These are phyloP conservation scores for Drosophila limbata DNA, from an alignment of 2,888 invertebrate species.

Conservation along the genomic window DNA sequence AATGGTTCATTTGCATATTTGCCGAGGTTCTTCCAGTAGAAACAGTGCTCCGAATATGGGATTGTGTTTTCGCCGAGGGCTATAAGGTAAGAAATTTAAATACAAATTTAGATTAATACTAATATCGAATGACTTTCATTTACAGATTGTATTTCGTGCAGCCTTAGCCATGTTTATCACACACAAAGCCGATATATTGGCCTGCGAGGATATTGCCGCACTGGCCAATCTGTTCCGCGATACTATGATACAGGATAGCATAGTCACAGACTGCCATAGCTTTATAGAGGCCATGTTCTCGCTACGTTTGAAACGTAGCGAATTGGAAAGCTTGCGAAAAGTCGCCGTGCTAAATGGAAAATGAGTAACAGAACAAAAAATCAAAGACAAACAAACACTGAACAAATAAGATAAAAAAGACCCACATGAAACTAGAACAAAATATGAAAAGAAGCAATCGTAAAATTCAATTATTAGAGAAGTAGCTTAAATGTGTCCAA, in stretches of 20 bases:
- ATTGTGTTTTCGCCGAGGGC: conserved; percentile 97
- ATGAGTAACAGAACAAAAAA: conserved; percentile 39
- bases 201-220: conserved; percentile 92
- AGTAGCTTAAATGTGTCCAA: conserved; percentile 68
- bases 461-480: conserved; percentile 77
- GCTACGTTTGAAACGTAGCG: conserved; percentile 88
- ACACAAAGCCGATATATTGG: conserved; percentile 90
- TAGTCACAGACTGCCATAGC: conserved; percentile 93
- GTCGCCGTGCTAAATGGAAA: conserved; percentile 77
- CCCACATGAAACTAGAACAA: conserved; percentile 44
- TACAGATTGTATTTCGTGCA: conserved; percentile 92
- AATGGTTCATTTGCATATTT: conserved; percentile 98
- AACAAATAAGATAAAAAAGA: conserved; percentile 36
- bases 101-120: neutral
- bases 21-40: conserved; percentile 97
- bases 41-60: conserved; percentile 98
- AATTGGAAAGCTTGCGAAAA: conserved; percentile 83
- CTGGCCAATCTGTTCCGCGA: conserved; percentile 92
- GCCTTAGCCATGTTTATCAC: conserved; percentile 93
- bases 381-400: conserved; percentile 20
- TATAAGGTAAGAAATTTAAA: conserved; percentile 87
- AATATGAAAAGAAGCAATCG: conserved; percentile 70
- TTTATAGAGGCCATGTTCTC: conserved; percentile 96
- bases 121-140: neutral
- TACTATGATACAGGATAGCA: conserved; percentile 91